A percentile compares a stretch with the other conserved stretches of the same genome.
phyloP scores from a whole-genome alignment of 2,797 vertebrate species.

The Psittacula echo region DNA sequence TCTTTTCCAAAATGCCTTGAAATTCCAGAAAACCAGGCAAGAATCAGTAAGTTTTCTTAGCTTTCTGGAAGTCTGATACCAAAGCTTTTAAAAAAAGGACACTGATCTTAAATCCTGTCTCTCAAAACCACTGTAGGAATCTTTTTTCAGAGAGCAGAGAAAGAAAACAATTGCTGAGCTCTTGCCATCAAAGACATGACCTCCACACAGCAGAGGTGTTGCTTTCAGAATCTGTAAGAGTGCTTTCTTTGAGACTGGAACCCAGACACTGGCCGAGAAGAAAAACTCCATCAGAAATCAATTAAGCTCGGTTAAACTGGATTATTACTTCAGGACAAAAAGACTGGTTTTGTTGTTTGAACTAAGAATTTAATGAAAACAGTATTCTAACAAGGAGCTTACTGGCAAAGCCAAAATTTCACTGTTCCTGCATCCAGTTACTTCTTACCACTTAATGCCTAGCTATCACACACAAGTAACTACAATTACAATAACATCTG shows the following conservation, averaged over 20 bases:
- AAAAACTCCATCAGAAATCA: conserved; percentile 4
- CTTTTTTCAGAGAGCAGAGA: not conserved
- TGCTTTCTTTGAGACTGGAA: not conserved
- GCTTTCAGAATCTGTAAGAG: not conserved
- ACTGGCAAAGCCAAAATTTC: not conserved
- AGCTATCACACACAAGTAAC: not conserved
- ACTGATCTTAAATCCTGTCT: not conserved
- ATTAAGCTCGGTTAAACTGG: not conserved
- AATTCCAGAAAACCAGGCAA: not conserved
- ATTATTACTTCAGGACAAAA: not conserved
- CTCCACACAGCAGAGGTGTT: not conserved
- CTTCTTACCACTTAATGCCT: not conserved
- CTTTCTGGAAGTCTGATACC: not conserved
- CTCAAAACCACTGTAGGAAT: not conserved
- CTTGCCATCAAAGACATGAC: not conserved
- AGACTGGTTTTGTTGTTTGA: not conserved
- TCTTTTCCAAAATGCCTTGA: not conserved
- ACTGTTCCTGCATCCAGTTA: not conserved
- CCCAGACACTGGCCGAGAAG: not conserved
- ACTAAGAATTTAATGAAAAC: not conserved
- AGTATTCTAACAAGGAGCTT: not conserved
- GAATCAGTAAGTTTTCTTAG: not conserved
- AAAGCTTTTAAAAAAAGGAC: not conserved
- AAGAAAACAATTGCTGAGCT: not conserved
- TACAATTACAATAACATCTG: not conserved